phyloP scores from a whole-genome alignment of 2,797 vertebrate genomes.

The Spea hammondii region DNA sequence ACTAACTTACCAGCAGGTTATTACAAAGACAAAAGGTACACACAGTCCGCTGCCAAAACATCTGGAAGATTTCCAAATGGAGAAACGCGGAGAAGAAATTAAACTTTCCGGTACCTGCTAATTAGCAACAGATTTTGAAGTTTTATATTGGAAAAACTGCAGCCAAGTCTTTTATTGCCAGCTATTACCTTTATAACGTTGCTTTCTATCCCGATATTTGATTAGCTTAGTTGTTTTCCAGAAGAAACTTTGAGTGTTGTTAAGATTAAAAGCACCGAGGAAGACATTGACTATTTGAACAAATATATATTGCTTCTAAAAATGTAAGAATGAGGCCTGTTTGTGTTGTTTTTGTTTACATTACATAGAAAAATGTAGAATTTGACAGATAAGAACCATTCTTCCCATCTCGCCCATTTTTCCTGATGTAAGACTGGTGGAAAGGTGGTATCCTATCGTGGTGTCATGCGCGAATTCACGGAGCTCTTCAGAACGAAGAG shows the following conservation, averaged over 20 bases:
- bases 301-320: no score
- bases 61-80: conserved; percentile 18
- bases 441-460: no score
- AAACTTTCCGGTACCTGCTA: conserved; percentile 20
- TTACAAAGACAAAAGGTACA: conserved; percentile 26
- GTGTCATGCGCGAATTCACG: no score
- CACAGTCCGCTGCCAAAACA: conserved; percentile 30
- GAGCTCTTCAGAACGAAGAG: no score
- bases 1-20: conserved; percentile 10
- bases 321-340: no score
- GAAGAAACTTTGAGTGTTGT: not conserved
- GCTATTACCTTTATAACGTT: not conserved
- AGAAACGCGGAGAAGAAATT: not conserved
- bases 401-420: no score
- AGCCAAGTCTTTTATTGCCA: conserved; percentile 1
- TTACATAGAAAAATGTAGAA: no score
- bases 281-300: no score
- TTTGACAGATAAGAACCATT: no score
- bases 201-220: not conserved
- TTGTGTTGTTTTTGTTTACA: no score
- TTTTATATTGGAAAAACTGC: not conserved
- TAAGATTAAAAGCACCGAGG: no score
- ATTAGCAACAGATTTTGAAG: conserved; percentile 29
- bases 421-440: no score
- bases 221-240: not conserved